Percentiles rank a stretch among this genome's conserved stretches.
These are phyloP conservation scores for Pseudomyrmex cubaensis DNA, from an alignment of 1,140 invertebrate genomes.

Conservation along the genomic window DNA sequence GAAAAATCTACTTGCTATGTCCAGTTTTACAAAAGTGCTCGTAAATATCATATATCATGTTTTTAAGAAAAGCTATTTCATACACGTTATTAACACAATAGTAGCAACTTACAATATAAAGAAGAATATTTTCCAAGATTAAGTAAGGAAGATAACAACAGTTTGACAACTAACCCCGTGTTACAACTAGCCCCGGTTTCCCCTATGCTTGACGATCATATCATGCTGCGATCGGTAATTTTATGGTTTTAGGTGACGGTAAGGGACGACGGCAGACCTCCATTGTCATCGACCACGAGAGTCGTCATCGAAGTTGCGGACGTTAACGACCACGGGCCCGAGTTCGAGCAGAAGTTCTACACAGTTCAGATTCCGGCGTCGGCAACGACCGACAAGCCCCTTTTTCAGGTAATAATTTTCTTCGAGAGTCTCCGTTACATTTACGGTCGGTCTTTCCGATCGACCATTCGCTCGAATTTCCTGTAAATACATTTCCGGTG, in stretches of 20 bases:
- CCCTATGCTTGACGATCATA: background rate
- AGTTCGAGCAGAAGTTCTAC: conserved; percentile 93
- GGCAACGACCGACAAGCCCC: conserved; percentile 85
- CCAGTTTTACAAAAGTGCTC: too few species aligned
- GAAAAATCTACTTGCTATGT: too few species aligned
- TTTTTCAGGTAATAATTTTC: conserved; percentile 87
- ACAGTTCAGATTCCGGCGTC: conserved; percentile 91
- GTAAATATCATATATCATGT: too few species aligned
- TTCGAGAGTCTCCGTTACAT: background rate
- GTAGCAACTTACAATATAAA: too few species aligned
- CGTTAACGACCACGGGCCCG: conserved; percentile 93
- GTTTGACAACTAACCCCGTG: too few species aligned
- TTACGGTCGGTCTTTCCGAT: conserved; percentile 22
- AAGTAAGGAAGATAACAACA: too few species aligned
- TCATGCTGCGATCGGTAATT: conserved; percentile 29
- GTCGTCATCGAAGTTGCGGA: conserved; percentile 93
- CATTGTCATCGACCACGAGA: conserved; percentile 92
- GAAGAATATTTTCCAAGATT: too few species aligned
- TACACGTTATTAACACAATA: too few species aligned
- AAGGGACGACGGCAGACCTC: conserved; percentile 91
- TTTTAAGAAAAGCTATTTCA: too few species aligned
- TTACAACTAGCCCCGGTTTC: too few species aligned
- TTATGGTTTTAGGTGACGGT: conserved; percentile 88
- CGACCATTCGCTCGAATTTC: conserved; percentile 37
- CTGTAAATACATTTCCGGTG: conserved; percentile 55